These are phyloP conservation scores for Agapostemon virescens DNA, from an alignment of 2,888 invertebrate species.

Conservation along the genomic window DNA sequence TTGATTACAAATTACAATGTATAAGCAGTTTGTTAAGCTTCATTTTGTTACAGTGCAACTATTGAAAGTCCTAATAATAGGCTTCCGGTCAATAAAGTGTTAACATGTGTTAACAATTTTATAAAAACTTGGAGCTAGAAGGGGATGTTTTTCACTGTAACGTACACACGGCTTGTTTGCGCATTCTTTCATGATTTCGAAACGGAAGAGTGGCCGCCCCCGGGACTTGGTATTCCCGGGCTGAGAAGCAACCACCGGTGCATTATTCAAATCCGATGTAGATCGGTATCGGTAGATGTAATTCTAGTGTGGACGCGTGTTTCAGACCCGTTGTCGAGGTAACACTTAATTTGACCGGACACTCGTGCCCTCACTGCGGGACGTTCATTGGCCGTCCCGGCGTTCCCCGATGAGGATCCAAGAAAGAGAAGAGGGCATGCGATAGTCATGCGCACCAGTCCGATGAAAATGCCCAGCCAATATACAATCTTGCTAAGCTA, in stretches of 20 bases:
- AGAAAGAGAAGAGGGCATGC: too few species aligned
- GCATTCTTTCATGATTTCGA: neutral
- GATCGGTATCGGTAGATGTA: conserved; percentile 71
- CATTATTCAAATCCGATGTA: conserved; percentile 73
- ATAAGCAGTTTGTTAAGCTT: too few species aligned
- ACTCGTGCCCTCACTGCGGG: conserved; percentile 50
- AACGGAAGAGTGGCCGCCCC: conserved; percentile 17
- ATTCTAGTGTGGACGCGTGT: conserved; percentile 71
- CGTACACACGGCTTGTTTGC: neutral
- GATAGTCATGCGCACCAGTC: too few species aligned
- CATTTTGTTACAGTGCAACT: too few species aligned
- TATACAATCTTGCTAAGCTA: too few species aligned
- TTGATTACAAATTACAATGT: too few species aligned
- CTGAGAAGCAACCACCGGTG: conserved; percentile 56
- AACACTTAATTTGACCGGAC: conserved; percentile 70
- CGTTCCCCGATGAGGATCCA: conserved; percentile 26
- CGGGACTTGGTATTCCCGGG: conserved; percentile 39
- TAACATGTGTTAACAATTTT: too few species aligned
- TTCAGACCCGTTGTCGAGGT: conserved; percentile 65
- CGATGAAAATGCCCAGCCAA: conserved; percentile 41
- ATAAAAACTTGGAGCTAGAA: too few species aligned
- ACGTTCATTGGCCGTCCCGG: conserved; percentile 32
- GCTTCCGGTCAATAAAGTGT: too few species aligned
- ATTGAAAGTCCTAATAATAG: too few species aligned
- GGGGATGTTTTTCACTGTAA: neutral